Evolutionary conservation across 2,888 invertebrate species (phyloP), one percentile per base, ranked within the genome.

Genomic region (Scaptodrosophila latifasciaeformis): DNA sequence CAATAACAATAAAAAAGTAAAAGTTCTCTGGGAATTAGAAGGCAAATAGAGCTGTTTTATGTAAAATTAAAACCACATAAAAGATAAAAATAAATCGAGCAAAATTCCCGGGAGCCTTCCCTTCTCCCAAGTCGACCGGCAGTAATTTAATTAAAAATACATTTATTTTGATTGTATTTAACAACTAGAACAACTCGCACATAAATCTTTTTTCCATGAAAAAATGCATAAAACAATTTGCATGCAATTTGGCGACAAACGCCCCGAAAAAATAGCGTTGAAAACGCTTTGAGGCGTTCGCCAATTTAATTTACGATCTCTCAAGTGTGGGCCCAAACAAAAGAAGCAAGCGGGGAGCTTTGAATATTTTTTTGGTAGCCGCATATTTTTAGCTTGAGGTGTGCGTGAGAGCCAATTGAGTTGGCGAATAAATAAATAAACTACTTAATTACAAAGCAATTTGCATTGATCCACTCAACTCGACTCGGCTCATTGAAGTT

Each of bases 191-290:
- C 54, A 34, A 42, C 46, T 24, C 39, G 45, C 66, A 44, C 50
- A 72, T 79, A 72, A 72, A 72, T 72, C 80, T 60, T 42, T 6
- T 10, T 7, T 21, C 9, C 40, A 65, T 61, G 53, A 65, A 59
- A 62, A 24, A 68, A 65, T 71, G 67, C 59, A 70, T 21, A 27
- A 37, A 54, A 39, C 51, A 53, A 77, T 72, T 79, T 72, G 80
- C 77, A 79, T 74, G 60, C 70, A 67, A 60, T 72, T 72, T 61
- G 77, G 72, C 59, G 80, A 77, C 70, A 77, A 64, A 61, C 61
- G 55, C 46, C 19, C 7, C 24, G n/a, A 15, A 59, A 27, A 46
- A 19, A 21, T 30, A 42, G 13, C 27, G 27, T 13, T 9, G 12
- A 34, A 12, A 40, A 42, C 27, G 52, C 54, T 56, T 42, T 21